These are phyloP conservation scores for Idaea aversata DNA, from an alignment of 2,888 invertebrate species.

Conservation along the genomic window DNA sequence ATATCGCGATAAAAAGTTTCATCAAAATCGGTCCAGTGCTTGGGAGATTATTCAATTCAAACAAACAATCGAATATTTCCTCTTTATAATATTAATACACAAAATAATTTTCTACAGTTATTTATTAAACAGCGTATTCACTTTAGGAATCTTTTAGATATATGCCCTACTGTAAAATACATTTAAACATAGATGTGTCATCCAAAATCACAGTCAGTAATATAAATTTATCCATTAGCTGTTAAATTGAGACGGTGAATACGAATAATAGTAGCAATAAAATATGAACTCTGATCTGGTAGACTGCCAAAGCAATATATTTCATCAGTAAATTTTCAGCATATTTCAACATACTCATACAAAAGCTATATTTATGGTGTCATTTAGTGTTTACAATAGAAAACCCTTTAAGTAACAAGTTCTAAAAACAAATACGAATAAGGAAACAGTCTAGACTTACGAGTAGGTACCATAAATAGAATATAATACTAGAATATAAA, in stretches of 20 bases:
- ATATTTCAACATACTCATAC: not conserved
- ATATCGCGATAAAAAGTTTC: no score
- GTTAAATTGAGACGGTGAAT: not conserved
- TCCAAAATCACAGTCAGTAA: constrained; percentile 2
- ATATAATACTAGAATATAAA: no score
- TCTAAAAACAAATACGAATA: not conserved
- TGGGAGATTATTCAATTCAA: no score
- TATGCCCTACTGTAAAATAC: not conserved
- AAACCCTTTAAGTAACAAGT: not conserved
- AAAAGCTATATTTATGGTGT: not conserved
- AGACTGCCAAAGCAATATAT: not conserved
- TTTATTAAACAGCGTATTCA: no score
- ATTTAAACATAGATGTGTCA: constrained; percentile 2
- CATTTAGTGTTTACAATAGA: not conserved
- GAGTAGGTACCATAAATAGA: not conserved
- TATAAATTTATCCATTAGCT: constrained; percentile 3
- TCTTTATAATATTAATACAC: no score
- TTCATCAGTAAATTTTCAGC: not conserved
- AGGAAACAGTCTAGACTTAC: not conserved
- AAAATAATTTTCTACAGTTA: no score
- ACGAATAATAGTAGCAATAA: not conserved
- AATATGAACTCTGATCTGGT: constrained; percentile 1
- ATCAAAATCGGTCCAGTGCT: no score
- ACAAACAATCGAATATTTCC: no score
- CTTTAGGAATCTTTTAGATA: no score